Evolutionary conservation across 2,113 vertebrate genomes (phyloP), one percentile per base, ranked within the genome.

Genomic region (Solenodon paradoxus): DNA sequence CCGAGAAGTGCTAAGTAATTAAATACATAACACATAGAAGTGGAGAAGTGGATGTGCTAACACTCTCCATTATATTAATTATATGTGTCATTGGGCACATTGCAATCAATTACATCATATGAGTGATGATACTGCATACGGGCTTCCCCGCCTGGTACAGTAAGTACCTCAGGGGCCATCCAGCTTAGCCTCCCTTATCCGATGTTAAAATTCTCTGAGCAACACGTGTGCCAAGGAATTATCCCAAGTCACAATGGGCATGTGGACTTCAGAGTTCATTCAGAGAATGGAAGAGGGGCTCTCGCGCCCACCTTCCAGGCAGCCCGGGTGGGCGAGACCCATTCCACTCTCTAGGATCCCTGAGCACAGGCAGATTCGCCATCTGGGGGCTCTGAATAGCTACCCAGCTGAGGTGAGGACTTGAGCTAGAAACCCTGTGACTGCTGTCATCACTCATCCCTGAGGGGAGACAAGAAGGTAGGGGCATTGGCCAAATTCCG

Each of bases 1-100:
- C 53, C 61, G 42, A 49, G 79, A 92, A 78, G 35, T 79, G 30
- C 26, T 30, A 5, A 20, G 79, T 79, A 86, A 66, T 91, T 77
- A 66, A 85, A 78, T 38, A 61, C 13, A 2, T 45, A 51, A 55
- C 13, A 57, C 80, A 24, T 10, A 45, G 57, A 47, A 53, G 22
- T 38, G 19, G 79, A 78, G 51, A 81, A 51, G 51, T 3, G 0
- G 17, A 90, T 64, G 49, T 92, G 74, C 22, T 19, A 38, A 86
- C 32, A 63, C 22, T 9, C 47, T 72, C 35, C 6, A 2, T 66
- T 68, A 42, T 22, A 32, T 59, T 94, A 81, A 55, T 84, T 47
- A 53, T 47, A 13, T n/a, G 38, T n/a, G 53, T 45, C 47, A 7
- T 4, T 53, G 51, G 75, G 55, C 24, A 49, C 72, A 71, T 47